Evolutionary conservation across 2,113 vertebrate genomes (phyloP), one percentile per base, ranked within the genome.

Genomic region (Carassius auratus): DNA sequence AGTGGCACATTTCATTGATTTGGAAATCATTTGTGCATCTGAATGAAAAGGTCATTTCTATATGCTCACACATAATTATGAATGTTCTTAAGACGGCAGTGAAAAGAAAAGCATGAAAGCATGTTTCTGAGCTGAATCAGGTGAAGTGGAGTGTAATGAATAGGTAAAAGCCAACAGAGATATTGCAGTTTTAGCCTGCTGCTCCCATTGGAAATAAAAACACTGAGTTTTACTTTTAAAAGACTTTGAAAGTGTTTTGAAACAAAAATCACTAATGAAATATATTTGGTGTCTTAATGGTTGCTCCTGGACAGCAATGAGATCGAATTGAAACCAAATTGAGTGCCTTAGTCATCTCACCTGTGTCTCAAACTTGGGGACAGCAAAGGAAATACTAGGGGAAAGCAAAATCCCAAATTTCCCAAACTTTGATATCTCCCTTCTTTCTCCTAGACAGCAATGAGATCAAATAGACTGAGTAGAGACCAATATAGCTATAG

Each of bases 1-100:
- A 80, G 36, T 64, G 55, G 15, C 78, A 80, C 13, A 48, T 81
- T 64, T 64, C 77, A 80, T 48, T 48, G 38, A 14, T 8, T 81
- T 81, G n/a, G 62, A 61, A 64, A 62, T 62, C 19, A 80, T 21
- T 64, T 45, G 77, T 17, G 77, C 76, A n/a, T 9, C 12, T 79
- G 15, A 61, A 66, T 81, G n/a, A 81, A 66, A 45, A 81, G 59
- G 59, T 48, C 0, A 7, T 26, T 48, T 66, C 76, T 61, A 30
- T 48, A 30, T 48, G 42, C 59, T 66, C 59, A 19, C 38, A 66
- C 52, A n/a, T 23, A 17, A 26, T 45, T 10, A 64, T 80, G 7
- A 48, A n/a, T 38, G 13, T 64, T 80, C 8, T 26, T 19, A 26
- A 59, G 36, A 57, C 5, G 13, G n/a, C 23, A 17, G 9, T 81